Evolutionary conservation across 2,113 vertebrate genomes (phyloP).

Genomic region (Corythornis madagascariensis): DNA sequence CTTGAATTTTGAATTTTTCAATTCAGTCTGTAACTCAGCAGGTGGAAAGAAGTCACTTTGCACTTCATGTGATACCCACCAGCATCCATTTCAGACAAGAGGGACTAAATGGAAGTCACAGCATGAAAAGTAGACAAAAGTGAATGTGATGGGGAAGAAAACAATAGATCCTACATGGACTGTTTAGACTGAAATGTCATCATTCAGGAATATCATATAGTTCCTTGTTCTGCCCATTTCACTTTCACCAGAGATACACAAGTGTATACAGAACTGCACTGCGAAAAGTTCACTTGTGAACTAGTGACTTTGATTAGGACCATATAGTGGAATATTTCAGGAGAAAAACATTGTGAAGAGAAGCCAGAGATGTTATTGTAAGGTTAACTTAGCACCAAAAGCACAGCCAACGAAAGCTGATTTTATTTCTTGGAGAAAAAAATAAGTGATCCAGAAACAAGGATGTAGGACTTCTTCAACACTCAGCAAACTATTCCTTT

Average conservation of each 20-base stretch:
- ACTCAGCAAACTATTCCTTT: neutral
- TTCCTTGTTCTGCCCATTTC: conserved; percentile 14
- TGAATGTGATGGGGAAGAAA: conserved; percentile 57
- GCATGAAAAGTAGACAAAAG: conserved; percentile 67
- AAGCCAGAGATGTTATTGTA: neutral
- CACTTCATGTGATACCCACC: conserved; percentile 75
- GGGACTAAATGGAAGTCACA: conserved; percentile 70
- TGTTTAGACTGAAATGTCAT: conserved; percentile 55
- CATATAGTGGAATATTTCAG: neutral
- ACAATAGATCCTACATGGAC: conserved; percentile 58
- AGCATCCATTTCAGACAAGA: conserved; percentile 78
- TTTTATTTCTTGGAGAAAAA: neutral
- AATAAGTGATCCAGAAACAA: neutral
- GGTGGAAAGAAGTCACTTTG: conserved; percentile 77
- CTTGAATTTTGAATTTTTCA: conserved; percentile 74
- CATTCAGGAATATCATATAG: neutral
- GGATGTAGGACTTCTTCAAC: neutral
- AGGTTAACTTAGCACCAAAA: neutral
- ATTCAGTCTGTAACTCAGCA: conserved; percentile 73
- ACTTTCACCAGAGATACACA: conserved; percentile 2
- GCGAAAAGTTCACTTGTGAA: neutral
- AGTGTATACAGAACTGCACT: neutral
- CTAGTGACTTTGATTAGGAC: neutral
- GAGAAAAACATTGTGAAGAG: neutral
- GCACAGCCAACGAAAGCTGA: neutral